Evolutionary conservation across 2,113 vertebrate genomes (phyloP).

Genomic region (Leptosomus discolor): DNA sequence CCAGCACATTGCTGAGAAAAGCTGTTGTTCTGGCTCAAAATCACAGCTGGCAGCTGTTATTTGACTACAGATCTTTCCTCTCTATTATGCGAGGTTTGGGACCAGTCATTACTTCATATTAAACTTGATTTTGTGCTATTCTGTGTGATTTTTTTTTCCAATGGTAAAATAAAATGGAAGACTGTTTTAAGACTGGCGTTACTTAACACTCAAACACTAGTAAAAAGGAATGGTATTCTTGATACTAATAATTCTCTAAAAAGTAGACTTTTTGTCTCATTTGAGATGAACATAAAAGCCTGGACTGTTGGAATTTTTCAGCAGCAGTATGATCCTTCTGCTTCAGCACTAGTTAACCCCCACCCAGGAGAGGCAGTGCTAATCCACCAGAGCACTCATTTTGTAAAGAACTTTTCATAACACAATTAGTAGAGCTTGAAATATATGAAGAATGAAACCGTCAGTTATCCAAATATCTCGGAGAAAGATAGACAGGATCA

Average conservation of each 20-base stretch:
- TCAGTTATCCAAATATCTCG: neutral
- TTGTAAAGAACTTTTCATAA: neutral
- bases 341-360: neutral
- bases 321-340: neutral
- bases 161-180: neutral
- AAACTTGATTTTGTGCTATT: neutral
- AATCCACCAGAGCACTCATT: neutral
- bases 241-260: neutral
- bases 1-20: constrained; percentile 3
- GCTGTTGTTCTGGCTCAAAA: constrained; percentile 18
- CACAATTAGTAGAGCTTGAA: neutral
- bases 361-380: neutral
- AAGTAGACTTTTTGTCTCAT: neutral
- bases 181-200: neutral
- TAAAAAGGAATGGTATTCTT: neutral
- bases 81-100: neutral
- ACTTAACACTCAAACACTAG: neutral
- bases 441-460: neutral
- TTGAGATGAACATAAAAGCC: neutral
- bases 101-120: neutral
- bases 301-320: neutral
- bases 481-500: neutral
- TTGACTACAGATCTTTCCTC: neutral
- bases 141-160: neutral
- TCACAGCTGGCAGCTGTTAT: constrained; percentile 20